Evolutionary conservation across 1,140 invertebrate genomes (phyloP), one percentile per base, ranked within the genome.

Genomic region (Sitophilus oryzae): DNA sequence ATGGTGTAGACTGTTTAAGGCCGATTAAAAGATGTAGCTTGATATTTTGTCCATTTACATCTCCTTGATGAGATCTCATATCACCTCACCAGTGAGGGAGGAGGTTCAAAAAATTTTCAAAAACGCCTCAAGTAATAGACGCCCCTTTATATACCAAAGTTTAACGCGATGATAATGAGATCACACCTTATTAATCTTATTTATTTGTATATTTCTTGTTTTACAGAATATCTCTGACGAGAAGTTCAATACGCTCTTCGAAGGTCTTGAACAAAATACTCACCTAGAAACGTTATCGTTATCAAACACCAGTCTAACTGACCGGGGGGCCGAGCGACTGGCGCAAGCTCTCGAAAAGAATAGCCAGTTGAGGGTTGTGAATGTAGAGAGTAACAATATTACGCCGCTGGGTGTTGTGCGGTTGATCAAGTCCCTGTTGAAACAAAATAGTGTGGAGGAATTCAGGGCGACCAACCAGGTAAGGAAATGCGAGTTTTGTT

Each of bases 381-480:
- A 96, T 73, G 85, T 98, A 59, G 94, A 98, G 81, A 96, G 93
- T 45, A 98, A 98, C 79, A 94, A 93, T 73, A 86, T 98, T 70
- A 90, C 83, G 75, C 89, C 86, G 66, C 77, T 77, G 67, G 82
- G 85, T 44, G 84, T 97, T 66, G 84, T 94, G 49, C 83, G 83
- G 71, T 77, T 98, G 38, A 81, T 97, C 37, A 85, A 86, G 74
- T 81, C 91, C 37, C 79, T 97, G 62, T 81, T 95, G 54, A 83
- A 85, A 62, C 90, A 89, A 61, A 88, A 91, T 69, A 83, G 82
- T 46, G 81, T 97, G 34, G 86, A 93, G 75, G 93, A 97, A 77
- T 93, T 97, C 70, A 81, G 93, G 72, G 91, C 91, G 56, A 87
- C 92, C 41, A 98, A 98, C 77, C 94, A 97, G 85, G 93, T 96